These are phyloP conservation scores for Lanistes nyassanus DNA, from an alignment of 1,140 invertebrate genomes.

Conservation along the genomic window DNA sequence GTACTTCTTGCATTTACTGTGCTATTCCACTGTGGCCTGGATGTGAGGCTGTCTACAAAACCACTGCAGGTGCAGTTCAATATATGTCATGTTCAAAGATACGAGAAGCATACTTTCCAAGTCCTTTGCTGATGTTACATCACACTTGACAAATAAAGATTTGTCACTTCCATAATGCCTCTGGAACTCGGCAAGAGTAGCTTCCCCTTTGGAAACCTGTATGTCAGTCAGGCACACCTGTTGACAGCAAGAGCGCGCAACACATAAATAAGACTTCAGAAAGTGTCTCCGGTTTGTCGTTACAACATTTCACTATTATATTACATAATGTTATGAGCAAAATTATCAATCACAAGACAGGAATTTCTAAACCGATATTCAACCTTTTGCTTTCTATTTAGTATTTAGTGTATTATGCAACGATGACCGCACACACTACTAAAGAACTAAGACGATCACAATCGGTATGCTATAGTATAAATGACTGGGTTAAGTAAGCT, in stretches of 20 bases:
- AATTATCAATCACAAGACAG: background rate
- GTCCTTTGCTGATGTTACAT: constrained; percentile 81
- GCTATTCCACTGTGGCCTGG: background rate
- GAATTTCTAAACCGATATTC: background rate
- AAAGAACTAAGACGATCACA: background rate
- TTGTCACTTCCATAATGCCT: constrained; percentile 70
- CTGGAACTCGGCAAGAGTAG: constrained; percentile 21
- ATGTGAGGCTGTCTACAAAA: background rate
- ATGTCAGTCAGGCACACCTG: constrained; percentile 37
- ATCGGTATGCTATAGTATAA: background rate
- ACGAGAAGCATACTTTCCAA: constrained; percentile 69
- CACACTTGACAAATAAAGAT: constrained; percentile 76
- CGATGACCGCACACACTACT: too few species aligned
- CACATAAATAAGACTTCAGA: too few species aligned
- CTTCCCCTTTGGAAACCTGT: constrained; percentile 16
- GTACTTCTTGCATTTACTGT: too few species aligned
- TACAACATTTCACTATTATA: too few species aligned
- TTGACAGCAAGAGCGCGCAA: background rate
- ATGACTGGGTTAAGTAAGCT: constrained; percentile 4
- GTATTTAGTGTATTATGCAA: background rate
- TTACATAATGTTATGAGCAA: too few species aligned
- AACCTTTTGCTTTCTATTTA: background rate
- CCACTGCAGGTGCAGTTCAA: background rate
- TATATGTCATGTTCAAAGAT: background rate
- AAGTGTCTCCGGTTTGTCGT: too few species aligned